Conservation (phyloP, 1,140 invertebrate species). For the Hylaeus volcanicus region DNA sequence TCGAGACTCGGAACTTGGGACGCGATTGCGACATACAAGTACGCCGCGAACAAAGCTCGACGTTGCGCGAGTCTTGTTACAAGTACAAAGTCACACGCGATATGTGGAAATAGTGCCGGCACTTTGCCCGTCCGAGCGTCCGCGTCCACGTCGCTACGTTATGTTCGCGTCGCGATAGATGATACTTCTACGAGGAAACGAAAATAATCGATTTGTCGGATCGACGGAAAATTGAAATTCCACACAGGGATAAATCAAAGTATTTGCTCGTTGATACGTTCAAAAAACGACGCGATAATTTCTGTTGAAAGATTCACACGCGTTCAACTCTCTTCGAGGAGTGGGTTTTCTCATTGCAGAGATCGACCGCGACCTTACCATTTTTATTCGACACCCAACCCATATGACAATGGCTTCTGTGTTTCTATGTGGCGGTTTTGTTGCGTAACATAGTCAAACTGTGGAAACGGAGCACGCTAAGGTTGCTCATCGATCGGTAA, state of each 20-base stretch:
- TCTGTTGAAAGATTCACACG: no score
- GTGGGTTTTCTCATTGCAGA: no score
- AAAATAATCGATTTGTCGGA: no score
- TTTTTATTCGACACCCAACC: no score
- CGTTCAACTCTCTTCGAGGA: no score
- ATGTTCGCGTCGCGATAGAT: neutral
- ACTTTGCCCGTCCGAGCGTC: neutral
- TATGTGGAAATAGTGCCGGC: slow-evolving; percentile 25
- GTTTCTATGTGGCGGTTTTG: slow-evolving; percentile 19
- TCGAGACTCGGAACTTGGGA: neutral
- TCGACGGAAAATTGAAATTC: no score
- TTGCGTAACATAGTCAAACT: slow-evolving; percentile 53
- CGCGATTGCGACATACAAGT: slow-evolving; percentile 9
- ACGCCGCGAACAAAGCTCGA: slow-evolving; percentile 16
- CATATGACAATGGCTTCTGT: slow-evolving; percentile 35
- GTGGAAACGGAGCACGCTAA: slow-evolving; percentile 47
- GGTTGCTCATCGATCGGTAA: slow-evolving; percentile 44
- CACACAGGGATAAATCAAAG: no score
- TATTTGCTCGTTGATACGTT: no score
- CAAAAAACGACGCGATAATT: no score
- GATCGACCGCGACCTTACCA: no score
- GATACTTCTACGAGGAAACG: neutral
- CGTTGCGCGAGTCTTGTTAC: slow-evolving; percentile 12
- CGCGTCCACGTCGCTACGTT: neutral
- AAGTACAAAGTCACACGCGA: neutral